Percentiles rank a stretch among this genome's conserved stretches.
Evolutionary conservation across 2,888 invertebrate genomes (phyloP).

Genomic region (Scrobipalpa costella): DNA sequence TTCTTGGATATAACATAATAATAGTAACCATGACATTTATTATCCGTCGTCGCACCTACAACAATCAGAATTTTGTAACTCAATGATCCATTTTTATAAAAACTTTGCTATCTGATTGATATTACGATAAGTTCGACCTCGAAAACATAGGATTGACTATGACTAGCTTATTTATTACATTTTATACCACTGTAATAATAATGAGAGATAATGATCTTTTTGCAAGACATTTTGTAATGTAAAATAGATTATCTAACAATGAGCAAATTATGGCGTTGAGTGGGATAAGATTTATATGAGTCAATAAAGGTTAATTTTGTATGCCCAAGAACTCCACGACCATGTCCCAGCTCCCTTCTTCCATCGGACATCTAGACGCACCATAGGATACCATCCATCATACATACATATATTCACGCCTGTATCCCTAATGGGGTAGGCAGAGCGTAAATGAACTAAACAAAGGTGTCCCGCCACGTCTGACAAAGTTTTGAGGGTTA

Average conservation of each 20-base stretch:
- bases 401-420: no score
- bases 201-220: constrained; percentile 22
- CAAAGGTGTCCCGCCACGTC: no score
- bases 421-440: no score
- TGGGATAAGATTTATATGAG: background rate
- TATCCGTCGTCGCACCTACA: background rate
- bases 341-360: no score
- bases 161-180: constrained; percentile 15
- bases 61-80: background rate
- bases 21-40: constrained; percentile 2
- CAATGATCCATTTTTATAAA: background rate
- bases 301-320: no score
- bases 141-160: background rate
- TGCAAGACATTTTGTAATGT: constrained; percentile 27
- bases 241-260: constrained; percentile 47
- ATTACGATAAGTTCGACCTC: constrained; percentile 10
- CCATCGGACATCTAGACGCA: no score
- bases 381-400: no score
- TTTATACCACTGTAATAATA: constrained; percentile 19
- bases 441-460: no score
- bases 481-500: no score
- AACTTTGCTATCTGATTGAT: constrained; percentile 7
- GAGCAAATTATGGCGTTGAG: constrained; percentile 35
- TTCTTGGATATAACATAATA: background rate
- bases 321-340: no score